Conservation (phyloP, 2,797 vertebrate genomes). For the Menidia menidia region DNA sequence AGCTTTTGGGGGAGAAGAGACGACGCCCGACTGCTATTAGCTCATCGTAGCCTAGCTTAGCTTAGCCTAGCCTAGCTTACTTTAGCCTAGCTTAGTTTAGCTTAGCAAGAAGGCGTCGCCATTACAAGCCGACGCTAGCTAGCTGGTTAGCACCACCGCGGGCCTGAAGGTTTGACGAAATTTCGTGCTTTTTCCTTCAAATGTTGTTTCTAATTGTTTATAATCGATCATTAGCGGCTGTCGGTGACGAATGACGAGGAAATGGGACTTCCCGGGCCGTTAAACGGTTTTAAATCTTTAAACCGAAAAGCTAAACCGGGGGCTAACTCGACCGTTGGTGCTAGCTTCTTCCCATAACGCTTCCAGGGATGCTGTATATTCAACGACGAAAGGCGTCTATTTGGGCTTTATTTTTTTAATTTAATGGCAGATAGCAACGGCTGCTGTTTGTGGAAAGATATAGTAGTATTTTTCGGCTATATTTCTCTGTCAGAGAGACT, state of each 20-base stretch:
- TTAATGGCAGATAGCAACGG: background rate
- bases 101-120: conserved; percentile 62
- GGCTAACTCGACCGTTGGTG: conserved; percentile 59
- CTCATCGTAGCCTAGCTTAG: conserved; percentile 35
- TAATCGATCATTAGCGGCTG: accelerated
- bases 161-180: conserved; percentile 36
- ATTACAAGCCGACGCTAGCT: conserved; percentile 61
- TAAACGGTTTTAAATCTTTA: background rate
- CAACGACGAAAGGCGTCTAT: background rate
- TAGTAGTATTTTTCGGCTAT: accelerated
- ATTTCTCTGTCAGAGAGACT: background rate
- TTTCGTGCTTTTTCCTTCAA: accelerated
- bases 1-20: conserved; percentile 49
- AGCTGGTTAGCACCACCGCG: conserved; percentile 11
- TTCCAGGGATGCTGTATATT: conserved; percentile 24
- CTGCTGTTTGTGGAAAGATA: background rate
- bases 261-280: background rate
- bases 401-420: background rate
- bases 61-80: conserved; percentile 52
- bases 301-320: conserved; percentile 9
- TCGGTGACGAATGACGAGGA: accelerated
- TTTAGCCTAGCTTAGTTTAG: conserved; percentile 53
- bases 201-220: accelerated
- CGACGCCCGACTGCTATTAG: conserved; percentile 69
- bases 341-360: conserved; percentile 23